Base-by-base conservation (phyloP, 2,113 vertebrate genomes). In the Ageneiosus marmoratus region DNA sequence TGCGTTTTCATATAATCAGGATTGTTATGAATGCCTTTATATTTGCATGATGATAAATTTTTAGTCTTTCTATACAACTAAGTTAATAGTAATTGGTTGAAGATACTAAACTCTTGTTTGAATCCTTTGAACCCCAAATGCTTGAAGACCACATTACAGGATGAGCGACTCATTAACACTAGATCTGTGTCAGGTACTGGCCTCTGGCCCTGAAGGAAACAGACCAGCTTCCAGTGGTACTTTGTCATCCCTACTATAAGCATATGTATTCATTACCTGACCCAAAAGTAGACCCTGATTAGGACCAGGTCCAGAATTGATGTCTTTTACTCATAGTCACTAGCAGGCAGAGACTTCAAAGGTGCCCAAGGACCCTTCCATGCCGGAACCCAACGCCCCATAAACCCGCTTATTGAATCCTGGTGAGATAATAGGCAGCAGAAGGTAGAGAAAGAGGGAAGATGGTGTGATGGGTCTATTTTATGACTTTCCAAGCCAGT, bases 401-500 rank as follows among this genome's bases (percentile, higher is more conserved):
- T 89, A 86, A 90, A 88, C 75, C 75, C 70, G 6, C 62, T 82
- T 63, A 81, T 74, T 89, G 76, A 88, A 77, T 67, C 88, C 73
- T 84, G 85, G 83, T 85, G 85, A 7, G 84, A 85, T 90, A 90
- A 90, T 88, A 85, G 84, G 86, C 81, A 87, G 80, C 86, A 89
- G 87, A 83, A 81, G 83, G 84, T 83, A 84, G 85, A 72, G 83
- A 87, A 79, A 77, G 63, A 69, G 67, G 48, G 80, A 84, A 80
- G 72, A 81, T 82, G 73, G 84, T 78, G 80, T 46, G 72, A 81
- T 55, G 53, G 77, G 58, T 24, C 60, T 58, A 41, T 65, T 87
- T 87, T 86, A 89, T 80, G 62, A 82, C 83, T 83, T 84, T 85
- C 81, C 80, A 72, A 58, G 73, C 56, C 50, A 10, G 48, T 88